Evolutionary conservation across 2,888 invertebrate genomes (phyloP), one percentile per base, ranked within the genome.

Genomic region (Desoria tigrina): DNA sequence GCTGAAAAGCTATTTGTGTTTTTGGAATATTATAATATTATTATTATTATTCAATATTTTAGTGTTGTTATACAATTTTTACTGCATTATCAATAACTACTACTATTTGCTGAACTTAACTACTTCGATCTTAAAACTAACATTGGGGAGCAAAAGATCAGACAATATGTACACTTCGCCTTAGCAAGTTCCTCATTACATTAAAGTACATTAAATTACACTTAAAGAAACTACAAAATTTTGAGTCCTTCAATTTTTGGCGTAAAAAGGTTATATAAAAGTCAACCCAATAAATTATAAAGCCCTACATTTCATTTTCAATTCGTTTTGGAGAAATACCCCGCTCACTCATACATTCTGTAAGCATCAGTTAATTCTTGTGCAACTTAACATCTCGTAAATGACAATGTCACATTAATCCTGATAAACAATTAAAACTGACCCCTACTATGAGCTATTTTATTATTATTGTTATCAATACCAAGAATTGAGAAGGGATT

Each of bases 171-270:
- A 57, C 57, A 57, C 42, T 39, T 57, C 39, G 14, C 18, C 42
- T 3, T 55, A 51, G 51, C 55, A 55, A 51, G 55, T 55, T 55
- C 24, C 57, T 57, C 42, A 37, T 57, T 37, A 51, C 42, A 57
- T 57, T 57, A 57, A 57, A 42, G 42, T 57, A 57, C 51, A 54
- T 57, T 63, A 58, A 57, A 58, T 57, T 51, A 54, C 50, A 63
- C 51, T 58, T 63, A 57, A 63, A 63, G 57, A 63, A 63, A 57
- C 57, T 63, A 63, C 63, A 63, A 63, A 63, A 63, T 63, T 57
- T 63, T 57, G 57, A 54, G 58, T 57, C 26, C 39, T 57, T 63
- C 53, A 21, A 55, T 55, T 39, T 57, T 42, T 39, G 42, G 57
- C 57, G 39, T 57, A 39, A 63, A 45, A 49, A 55, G 50, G 63